Evolutionary conservation across 35 echinoderm and acorn worm species (phyloP).

Genomic region (Apostichopus californicus): DNA sequence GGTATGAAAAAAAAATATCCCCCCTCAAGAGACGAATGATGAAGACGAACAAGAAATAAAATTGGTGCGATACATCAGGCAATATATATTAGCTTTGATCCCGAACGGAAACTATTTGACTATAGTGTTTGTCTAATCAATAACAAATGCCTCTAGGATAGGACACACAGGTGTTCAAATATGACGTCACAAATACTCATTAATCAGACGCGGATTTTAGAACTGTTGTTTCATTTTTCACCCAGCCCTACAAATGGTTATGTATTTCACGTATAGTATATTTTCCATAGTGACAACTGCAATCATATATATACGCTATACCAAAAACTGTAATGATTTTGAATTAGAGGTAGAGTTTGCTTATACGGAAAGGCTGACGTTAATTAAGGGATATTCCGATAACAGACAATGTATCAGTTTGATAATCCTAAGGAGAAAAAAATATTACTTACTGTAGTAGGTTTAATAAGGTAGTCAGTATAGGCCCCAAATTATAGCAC

Average conservation of each 20-base stretch:
- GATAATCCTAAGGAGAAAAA: too few species aligned
- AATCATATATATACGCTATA: too few species aligned
- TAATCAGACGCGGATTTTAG: not conserved
- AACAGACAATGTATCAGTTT: too few species aligned
- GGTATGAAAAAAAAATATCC: not conserved
- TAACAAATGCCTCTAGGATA: not conserved
- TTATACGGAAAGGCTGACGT: too few species aligned
- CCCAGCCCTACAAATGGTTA: conserved; percentile 17
- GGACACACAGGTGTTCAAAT: conserved; percentile 37
- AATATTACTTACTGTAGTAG: too few species aligned
- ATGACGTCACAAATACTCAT: not conserved
- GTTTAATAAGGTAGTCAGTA: too few species aligned
- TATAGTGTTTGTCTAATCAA: conserved; percentile 24
- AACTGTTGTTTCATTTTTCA: not conserved
- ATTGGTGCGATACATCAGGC: not conserved
- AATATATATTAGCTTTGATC: not conserved
- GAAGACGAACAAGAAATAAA: not conserved
- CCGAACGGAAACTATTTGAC: conserved; percentile 25
- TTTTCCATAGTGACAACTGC: too few species aligned
- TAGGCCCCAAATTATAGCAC: too few species aligned
- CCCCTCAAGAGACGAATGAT: not conserved
- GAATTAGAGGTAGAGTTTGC: too few species aligned
- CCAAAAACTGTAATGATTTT: too few species aligned
- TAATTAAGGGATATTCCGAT: too few species aligned
- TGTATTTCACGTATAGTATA: not conserved